Conservation (phyloP, 2,888 invertebrate species). For the Aethes cnicana region DNA sequence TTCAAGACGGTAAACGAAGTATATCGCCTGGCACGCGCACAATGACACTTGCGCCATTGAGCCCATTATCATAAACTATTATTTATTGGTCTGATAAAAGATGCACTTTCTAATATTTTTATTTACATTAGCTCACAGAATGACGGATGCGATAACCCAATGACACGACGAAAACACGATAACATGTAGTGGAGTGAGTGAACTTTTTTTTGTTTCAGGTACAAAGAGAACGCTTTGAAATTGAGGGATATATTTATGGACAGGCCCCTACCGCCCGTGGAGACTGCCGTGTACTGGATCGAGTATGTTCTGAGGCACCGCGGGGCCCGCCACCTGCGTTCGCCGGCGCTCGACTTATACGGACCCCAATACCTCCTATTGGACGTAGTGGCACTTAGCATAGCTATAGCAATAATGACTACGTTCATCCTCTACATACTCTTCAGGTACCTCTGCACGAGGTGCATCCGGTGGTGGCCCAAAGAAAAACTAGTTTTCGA, state of each 20-base stretch:
- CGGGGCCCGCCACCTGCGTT: conserved; percentile 76
- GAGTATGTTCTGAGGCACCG: conserved; percentile 84
- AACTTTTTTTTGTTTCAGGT: conserved; percentile 61
- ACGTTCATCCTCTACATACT: conserved; percentile 63
- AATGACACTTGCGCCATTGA: conserved; percentile 7
- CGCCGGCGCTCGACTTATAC: conserved; percentile 73
- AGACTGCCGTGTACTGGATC: conserved; percentile 84
- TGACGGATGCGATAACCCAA: conserved; percentile 9
- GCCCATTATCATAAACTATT: conserved; percentile 10
- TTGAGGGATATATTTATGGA: conserved; percentile 80
- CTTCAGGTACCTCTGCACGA: conserved; percentile 67
- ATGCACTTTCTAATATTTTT: conserved; percentile 8
- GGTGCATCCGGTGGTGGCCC: conserved; percentile 71
- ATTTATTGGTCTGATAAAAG: conserved; percentile 16
- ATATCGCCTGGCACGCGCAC: conserved; percentile 23
- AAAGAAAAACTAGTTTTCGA: conserved; percentile 62
- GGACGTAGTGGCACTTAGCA: conserved; percentile 63
- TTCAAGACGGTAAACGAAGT: not conserved
- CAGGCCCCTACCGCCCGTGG: conserved; percentile 80
- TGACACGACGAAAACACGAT: not conserved
- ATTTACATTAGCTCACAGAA: conserved; percentile 12
- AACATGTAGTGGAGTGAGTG: conserved; percentile 50
- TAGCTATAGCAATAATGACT: conserved; percentile 52
- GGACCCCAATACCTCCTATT: conserved; percentile 71
- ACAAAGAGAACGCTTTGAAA: conserved; percentile 71